These are phyloP conservation scores for Thalassarche chlororhynchos DNA, from an alignment of 2,113 vertebrate genomes.

Conservation along the genomic window DNA sequence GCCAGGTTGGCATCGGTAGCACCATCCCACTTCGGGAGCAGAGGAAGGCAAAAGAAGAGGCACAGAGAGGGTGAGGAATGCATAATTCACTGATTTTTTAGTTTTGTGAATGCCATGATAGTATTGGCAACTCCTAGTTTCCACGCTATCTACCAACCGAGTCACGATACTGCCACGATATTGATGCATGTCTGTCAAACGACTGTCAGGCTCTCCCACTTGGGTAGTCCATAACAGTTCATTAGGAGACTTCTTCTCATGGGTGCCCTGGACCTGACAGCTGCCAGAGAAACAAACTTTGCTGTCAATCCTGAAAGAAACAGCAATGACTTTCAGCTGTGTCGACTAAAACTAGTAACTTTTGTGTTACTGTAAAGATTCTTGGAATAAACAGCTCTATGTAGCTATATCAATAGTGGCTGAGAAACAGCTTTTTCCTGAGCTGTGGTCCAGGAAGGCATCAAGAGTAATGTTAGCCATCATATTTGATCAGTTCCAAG, in stretches of 20 bases:
- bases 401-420: background rate
- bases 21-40: background rate
- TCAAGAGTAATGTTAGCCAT: background rate
- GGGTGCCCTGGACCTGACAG: background rate
- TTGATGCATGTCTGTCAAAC: background rate
- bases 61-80: background rate
- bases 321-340: background rate
- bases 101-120: background rate
- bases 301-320: background rate
- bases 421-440: background rate
- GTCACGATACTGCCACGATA: background rate
- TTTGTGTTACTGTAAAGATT: background rate
- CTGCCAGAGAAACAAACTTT: background rate
- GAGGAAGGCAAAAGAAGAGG: background rate
- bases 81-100: background rate
- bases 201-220: background rate
- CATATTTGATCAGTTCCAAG: background rate
- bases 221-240: background rate
- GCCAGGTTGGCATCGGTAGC: background rate
- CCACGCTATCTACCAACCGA: background rate
- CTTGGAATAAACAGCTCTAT: background rate
- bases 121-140: background rate
- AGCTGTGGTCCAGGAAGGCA: background rate
- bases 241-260: background rate
- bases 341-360: background rate